Conservation (phyloP, 1,140 invertebrate genomes). For the Drosophila truncata region DNA sequence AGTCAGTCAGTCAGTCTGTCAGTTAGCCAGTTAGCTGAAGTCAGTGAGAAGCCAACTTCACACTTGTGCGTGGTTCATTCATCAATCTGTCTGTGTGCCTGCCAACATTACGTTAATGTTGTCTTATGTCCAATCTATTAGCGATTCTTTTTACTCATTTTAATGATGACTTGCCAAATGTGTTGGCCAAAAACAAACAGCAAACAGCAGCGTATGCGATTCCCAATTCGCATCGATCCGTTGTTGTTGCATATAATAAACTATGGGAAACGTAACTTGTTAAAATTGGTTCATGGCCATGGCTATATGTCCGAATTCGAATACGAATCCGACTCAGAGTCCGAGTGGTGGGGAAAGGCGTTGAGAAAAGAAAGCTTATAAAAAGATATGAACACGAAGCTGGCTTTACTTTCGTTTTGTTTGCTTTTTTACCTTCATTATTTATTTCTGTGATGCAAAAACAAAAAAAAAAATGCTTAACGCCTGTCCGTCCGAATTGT, state of each 20-base stretch:
- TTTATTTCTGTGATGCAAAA: constrained; percentile 51
- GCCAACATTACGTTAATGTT: constrained; percentile 59
- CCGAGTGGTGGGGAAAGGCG: constrained; percentile 32
- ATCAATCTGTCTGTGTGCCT: constrained; percentile 58
- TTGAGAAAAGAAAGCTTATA: constrained; percentile 51
- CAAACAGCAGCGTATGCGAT: constrained; percentile 16
- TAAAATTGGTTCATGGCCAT: constrained; percentile 64
- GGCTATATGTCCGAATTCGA: constrained; percentile 12
- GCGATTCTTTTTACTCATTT: constrained; percentile 54
- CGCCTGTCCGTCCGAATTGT: constrained; percentile 21
- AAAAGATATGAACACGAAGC: constrained; percentile 36
- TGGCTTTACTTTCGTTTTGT: constrained; percentile 45
- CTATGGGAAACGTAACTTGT: constrained; percentile 54
- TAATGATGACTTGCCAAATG: constrained; percentile 64
- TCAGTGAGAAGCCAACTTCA: constrained; percentile 21
- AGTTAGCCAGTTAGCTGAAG: constrained; percentile 15
- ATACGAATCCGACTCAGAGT: not conserved
- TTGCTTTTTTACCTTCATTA: constrained; percentile 22
- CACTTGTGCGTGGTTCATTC: constrained; percentile 44
- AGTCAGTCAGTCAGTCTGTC: constrained; percentile 5
- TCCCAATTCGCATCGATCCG: constrained; percentile 37
- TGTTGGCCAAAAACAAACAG: constrained; percentile 25
- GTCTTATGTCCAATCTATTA: constrained; percentile 69
- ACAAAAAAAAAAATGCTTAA: not conserved
- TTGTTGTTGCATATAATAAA: constrained; percentile 12